Percentiles rank a stretch among this genome's conserved stretches.
Evolutionary conservation across 2,888 invertebrate genomes (phyloP).

Genomic region (Xestobium rufovillosum): DNA sequence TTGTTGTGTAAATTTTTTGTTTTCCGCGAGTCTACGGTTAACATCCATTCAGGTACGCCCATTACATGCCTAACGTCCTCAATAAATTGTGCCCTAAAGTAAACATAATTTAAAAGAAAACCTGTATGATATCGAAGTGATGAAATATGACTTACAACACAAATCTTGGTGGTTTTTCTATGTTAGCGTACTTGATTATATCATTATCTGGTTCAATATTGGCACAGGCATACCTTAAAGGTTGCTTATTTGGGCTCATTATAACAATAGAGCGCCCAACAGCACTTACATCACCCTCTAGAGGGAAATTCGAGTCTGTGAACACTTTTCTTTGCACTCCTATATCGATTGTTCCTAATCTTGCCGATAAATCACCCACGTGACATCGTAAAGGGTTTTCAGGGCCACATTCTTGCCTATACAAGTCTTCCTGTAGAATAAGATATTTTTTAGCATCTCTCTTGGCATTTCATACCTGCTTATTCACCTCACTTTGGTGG

Average conservation of each 20-base stretch:
- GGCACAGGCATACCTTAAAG: conserved; percentile 77
- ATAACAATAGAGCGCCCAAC: conserved; percentile 81
- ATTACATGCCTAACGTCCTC: conserved; percentile 71
- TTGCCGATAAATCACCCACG: conserved; percentile 81
- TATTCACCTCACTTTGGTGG: too few species aligned
- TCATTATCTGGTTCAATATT: conserved; percentile 87
- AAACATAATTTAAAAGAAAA: conserved; percentile 15
- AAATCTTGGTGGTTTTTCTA: conserved; percentile 80
- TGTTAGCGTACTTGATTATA: conserved; percentile 81
- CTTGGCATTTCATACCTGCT: too few species aligned
- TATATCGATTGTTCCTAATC: conserved; percentile 75
- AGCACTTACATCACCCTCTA: conserved; percentile 69
- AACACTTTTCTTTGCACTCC: conserved; percentile 71
- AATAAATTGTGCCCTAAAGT: conserved; percentile 70
- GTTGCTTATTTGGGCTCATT: conserved; percentile 63
- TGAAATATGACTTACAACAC: conserved; percentile 59
- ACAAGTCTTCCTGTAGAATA: conserved; percentile 75
- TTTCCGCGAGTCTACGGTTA: conserved; percentile 74
- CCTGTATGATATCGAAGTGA: conserved; percentile 1
- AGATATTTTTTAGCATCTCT: too few species aligned
- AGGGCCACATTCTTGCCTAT: conserved; percentile 78
- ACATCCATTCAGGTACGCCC: conserved; percentile 86
- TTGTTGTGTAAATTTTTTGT: conserved; percentile 70
- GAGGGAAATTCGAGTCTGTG: conserved; percentile 80
- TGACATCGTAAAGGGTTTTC: conserved; percentile 85